Conservation (phyloP, 2,888 invertebrate genomes). For the Cephus nigrinus region DNA sequence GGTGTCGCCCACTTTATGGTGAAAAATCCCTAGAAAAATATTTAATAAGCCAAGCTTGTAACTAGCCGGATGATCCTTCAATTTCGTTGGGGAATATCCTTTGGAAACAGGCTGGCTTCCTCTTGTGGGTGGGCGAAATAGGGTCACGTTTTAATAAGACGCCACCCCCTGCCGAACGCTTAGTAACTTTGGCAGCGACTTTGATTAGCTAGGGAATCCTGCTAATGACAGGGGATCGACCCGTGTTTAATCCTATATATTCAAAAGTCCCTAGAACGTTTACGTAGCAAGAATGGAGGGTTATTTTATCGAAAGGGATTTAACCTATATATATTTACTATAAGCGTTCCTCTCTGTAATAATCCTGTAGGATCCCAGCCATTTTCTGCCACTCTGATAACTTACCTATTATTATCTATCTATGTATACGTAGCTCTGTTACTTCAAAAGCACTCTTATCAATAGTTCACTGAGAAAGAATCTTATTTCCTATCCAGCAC, state of each 20-base stretch:
- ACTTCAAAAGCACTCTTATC: not conserved
- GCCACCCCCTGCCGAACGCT: slow-evolving; percentile 38
- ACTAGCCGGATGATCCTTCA: slow-evolving; percentile 29
- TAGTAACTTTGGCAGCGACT: slow-evolving; percentile 49
- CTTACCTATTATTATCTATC: not conserved
- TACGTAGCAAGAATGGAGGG: not conserved
- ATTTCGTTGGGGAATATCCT: slow-evolving; percentile 21
- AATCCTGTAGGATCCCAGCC: not conserved
- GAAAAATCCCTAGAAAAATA: not conserved
- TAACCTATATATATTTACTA: not conserved
- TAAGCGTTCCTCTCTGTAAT: not conserved
- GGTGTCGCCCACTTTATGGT: not conserved
- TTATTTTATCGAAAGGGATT: not conserved
- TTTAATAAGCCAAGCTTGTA: not conserved
- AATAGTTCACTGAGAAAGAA: not conserved
- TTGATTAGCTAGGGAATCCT: slow-evolving; percentile 58
- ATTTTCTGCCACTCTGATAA: not conserved
- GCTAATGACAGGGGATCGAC: slow-evolving; percentile 60
- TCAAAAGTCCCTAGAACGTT: slow-evolving; percentile 54
- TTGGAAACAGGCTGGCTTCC: not conserved
- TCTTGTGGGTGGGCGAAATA: not conserved
- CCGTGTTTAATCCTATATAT: slow-evolving; percentile 60
- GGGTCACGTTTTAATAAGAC: slow-evolving; percentile 36
- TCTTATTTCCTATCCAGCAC: not conserved
- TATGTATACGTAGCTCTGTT: not conserved